Base-by-base conservation (phyloP, 2,113 vertebrate genomes). In the Neopipo cinnamomea region DNA sequence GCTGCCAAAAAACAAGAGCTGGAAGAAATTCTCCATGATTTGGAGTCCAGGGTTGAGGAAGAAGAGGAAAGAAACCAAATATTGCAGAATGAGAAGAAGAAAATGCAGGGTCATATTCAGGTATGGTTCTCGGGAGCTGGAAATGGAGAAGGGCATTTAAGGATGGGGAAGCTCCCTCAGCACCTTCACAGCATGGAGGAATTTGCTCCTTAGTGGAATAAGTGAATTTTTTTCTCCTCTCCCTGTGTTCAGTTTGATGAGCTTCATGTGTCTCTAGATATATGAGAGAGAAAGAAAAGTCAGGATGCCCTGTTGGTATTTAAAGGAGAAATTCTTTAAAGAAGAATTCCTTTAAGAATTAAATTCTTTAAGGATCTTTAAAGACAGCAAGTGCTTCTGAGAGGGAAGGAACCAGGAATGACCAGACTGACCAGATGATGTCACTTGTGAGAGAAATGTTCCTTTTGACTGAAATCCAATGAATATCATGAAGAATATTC, bases 21-120 rank as follows among this genome's bases (percentile, higher is more conserved):
- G 65, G 99, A 99, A 96, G 99, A 99, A 98, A 99, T 99, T 87
- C 98, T 99, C 23, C 99, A 99, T 25, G 99, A 99, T 95, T 96
- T 99, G 91, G 99, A 99, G 95, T 99, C 99, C 15, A 98, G 99
- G 25, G 99, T 99, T 50, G 99, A 99, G 93, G 99, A 99, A 62
- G 99, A 99, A 71, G 99, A 99, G 89, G 99, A 99, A 95, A 98
- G 99, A 95, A 99, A 99, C 97, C 99, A 99, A 93, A 98, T 98
- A 71, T 63, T 99, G 95, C 99, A 99, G 96, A 99, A 99, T 52
- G 99, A 99, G 95, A 99, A 99, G 97, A 99, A 99, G 97, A 99
- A 99, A 96, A 99, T 99, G 99, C 99, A 99, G 95, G 96, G 99
- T 0, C 99, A 99, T 82, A 98, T 99, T 79, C 99, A 99, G 99